Conservation (phyloP, 2,888 invertebrate genomes). For the Drosophila crucigera region DNA sequence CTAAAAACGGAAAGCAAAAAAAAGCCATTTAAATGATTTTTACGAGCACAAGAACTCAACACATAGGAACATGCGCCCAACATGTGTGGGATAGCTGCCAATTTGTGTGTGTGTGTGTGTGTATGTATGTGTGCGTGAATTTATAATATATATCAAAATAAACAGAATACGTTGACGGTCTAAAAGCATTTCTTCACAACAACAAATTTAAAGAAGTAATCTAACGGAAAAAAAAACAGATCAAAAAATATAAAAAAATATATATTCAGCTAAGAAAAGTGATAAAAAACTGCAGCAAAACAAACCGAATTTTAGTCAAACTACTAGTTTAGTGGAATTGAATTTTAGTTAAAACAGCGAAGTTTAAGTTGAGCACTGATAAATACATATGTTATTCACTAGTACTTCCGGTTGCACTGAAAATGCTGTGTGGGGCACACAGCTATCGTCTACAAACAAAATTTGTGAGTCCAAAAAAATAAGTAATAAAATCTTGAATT, state of each 20-base stretch:
- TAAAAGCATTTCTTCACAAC: slow-evolving; percentile 69
- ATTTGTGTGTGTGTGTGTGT: slow-evolving; percentile 27
- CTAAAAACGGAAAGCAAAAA: slow-evolving; percentile 39
- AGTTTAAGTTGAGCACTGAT: neutral
- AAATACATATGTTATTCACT: slow-evolving; percentile 6
- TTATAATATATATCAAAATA: slow-evolving; percentile 63
- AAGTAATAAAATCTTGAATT: slow-evolving; percentile 25
- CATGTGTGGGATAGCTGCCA: slow-evolving; percentile 49
- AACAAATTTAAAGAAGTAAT: slow-evolving; percentile 53
- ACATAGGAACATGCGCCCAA: slow-evolving; percentile 34
- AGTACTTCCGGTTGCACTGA: slow-evolving; percentile 8
- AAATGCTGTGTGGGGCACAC: slow-evolving; percentile 1
- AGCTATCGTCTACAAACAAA: slow-evolving; percentile 9
- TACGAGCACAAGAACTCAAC: slow-evolving; percentile 55
- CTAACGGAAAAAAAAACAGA: slow-evolving; percentile 19
- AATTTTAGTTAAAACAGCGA: neutral
- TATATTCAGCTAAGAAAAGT: neutral
- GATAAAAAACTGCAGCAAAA: neutral
- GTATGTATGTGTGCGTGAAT: slow-evolving; percentile 15
- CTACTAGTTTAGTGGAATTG: neutral
- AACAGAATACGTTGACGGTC: slow-evolving; percentile 58
- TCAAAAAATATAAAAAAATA: neutral
- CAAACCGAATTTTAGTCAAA: neutral
- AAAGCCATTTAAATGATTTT: slow-evolving; percentile 61
- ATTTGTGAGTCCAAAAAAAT: slow-evolving; percentile 13